Evolutionary conservation across 2,888 invertebrate species (phyloP).

Genomic region (Anorthoa munda): DNA sequence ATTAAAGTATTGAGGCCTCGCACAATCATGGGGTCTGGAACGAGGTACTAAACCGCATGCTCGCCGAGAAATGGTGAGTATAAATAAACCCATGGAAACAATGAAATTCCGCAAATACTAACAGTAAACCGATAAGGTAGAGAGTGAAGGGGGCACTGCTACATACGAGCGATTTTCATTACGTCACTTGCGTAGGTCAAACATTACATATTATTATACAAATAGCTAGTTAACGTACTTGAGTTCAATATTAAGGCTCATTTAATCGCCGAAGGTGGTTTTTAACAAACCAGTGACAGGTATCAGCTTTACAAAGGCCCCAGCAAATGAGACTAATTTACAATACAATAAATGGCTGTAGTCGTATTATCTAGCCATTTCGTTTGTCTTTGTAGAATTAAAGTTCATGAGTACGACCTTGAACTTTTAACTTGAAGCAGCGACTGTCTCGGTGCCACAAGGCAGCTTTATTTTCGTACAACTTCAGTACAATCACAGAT

Average conservation of each 20-base stretch:
- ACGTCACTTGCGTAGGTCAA: slow-evolving; percentile 65
- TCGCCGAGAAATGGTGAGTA: slow-evolving; percentile 72
- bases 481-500: slow-evolving; percentile 35
- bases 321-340: slow-evolving; percentile 41
- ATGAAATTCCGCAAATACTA: slow-evolving; percentile 70
- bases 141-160: slow-evolving; percentile 66
- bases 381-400: slow-evolving; percentile 46
- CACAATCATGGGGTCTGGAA: slow-evolving; percentile 20
- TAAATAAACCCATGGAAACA: slow-evolving; percentile 72
- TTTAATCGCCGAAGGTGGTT: slow-evolving; percentile 43
- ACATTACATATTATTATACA: slow-evolving; percentile 57
- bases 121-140: slow-evolving; percentile 67
- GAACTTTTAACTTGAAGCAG: slow-evolving; percentile 64
- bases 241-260: slow-evolving; percentile 39
- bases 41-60: slow-evolving; percentile 68
- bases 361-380: slow-evolving; percentile 47
- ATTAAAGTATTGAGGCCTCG: slow-evolving; percentile 36
- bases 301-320: slow-evolving; percentile 34
- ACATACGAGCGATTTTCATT: slow-evolving; percentile 62
- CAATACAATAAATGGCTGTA: slow-evolving; percentile 31
- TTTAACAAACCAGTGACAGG: slow-evolving; percentile 38
- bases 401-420: slow-evolving; percentile 69
- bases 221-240: slow-evolving; percentile 50
- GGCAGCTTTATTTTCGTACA: slow-evolving; percentile 35
- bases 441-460: slow-evolving; percentile 39